Percentiles rank a stretch among this genome's conserved stretches.
Conservation (phyloP, 1,140 invertebrate genomes). For the Dinoponera quadriceps region DNA sequence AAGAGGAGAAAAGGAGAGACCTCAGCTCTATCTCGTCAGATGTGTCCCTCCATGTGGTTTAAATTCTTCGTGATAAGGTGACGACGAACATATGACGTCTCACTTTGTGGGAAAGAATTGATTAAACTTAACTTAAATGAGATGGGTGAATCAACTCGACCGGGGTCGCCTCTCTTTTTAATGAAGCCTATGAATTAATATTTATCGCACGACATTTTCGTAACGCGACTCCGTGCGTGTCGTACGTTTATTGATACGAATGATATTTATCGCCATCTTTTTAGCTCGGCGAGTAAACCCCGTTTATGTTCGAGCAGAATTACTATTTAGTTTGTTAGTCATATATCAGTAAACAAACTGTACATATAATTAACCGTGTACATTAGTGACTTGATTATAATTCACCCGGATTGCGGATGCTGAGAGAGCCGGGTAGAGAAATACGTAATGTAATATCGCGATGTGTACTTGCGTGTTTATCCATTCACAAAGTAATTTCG, state of each 20-base stretch:
- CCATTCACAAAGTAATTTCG: neutral
- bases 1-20: neutral
- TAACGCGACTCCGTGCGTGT: neutral
- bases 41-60: neutral
- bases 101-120: conserved; percentile 23
- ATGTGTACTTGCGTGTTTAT: neutral
- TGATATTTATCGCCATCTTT: neutral
- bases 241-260: neutral
- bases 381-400: no score
- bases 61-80: neutral
- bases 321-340: neutral
- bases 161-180: neutral
- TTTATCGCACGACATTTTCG: conserved; percentile 12
- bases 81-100: neutral
- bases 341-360: no score
- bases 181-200: conserved; percentile 6
- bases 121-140: conserved; percentile 33
- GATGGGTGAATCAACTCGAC: conserved; percentile 8
- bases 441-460: neutral
- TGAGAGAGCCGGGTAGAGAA: neutral
- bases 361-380: no score
- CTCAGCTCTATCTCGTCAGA: neutral
- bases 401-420: neutral
- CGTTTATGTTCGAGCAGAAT: neutral
- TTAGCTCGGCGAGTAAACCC: neutral